phyloP scores from a whole-genome alignment of 1,140 invertebrate genomes.

The Eumaeus atala region DNA sequence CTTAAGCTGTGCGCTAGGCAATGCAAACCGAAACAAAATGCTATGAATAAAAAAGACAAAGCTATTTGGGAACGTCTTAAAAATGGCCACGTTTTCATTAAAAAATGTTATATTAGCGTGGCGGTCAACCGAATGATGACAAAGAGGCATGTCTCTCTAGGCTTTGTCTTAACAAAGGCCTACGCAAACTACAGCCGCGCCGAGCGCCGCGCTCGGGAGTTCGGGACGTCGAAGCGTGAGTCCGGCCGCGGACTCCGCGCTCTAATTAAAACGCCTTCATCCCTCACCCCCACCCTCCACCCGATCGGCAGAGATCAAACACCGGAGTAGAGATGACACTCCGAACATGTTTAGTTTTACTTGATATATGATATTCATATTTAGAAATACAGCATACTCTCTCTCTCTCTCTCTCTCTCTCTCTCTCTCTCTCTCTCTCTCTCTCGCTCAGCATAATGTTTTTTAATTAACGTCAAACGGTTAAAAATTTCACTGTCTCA shows the following conservation, averaged over 20 bases:
- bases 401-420: too few relatives aligned
- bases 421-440: too few relatives aligned
- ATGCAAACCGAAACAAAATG: too few relatives aligned
- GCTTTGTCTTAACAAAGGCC: conserved; percentile 35
- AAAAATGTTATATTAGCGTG: conserved; percentile 28
- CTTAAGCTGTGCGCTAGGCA: too few relatives aligned
- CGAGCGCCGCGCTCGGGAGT: conserved; percentile 17
- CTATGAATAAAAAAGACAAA: too few relatives aligned
- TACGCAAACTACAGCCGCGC: conserved; percentile 17
- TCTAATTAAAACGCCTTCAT: conserved; percentile 24
- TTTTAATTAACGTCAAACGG: too few relatives aligned
- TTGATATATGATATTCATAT: too few relatives aligned
- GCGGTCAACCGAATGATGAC: conserved; percentile 31
- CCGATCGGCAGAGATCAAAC: not conserved
- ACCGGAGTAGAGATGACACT: too few relatives aligned
- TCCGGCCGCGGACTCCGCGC: conserved; percentile 52
- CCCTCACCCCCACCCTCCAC: conserved; percentile 30
- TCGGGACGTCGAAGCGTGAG: conserved; percentile 29
- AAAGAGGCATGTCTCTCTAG: conserved; percentile 23
- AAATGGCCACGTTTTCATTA: conserved; percentile 23
- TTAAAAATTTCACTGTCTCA: too few relatives aligned
- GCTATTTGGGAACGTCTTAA: not conserved
- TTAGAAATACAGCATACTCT: too few relatives aligned
- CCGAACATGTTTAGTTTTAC: too few relatives aligned
- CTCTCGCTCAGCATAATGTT: too few relatives aligned